Base-by-base conservation (phyloP, 2,888 invertebrate species). In the Pediacus dermestoides region DNA sequence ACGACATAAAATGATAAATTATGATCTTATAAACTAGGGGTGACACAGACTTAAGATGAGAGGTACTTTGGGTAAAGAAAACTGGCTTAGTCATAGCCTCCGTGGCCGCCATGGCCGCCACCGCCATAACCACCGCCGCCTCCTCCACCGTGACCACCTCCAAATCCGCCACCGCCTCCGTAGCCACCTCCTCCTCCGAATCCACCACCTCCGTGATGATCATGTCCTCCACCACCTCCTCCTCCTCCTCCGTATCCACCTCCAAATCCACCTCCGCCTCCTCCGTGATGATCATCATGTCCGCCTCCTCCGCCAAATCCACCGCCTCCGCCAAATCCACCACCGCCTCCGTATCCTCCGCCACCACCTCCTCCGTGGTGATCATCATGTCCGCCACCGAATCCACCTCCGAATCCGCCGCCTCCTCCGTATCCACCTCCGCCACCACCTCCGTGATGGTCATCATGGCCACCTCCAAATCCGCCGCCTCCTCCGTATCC, bases 1-100 rank as follows among this genome's bases (percentile, higher is more conserved):
- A 50, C 49, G 44, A 46, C 35, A 40, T 40, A 35, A 28, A 39
- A 46, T 42, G 46, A 50, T 50, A 50, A 52, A 46, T 48, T 37
- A 42, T 35, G 38, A 37, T 9, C 26, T 25, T 26, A 28, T 13
- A 16, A 26, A 23, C 39, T 39, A 39, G 10, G 16, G 27, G 36
- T 47, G 42, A 42, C 38, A 44, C 46, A 44, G 44, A 47, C 47
- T 47, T 44, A 23, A 25, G 16, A 36, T 42, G 34, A 39, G 47
- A 44, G 44, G 46, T 41, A 46, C 37, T 46, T 46, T 40, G 43
- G 28, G 34, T 26, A 18, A 34, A 27, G 28, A 13, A n/a, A 11
- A 25, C 28, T 37, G 27, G 25, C 8, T 28, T 35, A 37, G 23
- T 42, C 42, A 34, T 37, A 42, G 14, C 38, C 38, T 11, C 42